Conservation (phyloP, 2,888 invertebrate species). For the Coleophora deauratella region DNA sequence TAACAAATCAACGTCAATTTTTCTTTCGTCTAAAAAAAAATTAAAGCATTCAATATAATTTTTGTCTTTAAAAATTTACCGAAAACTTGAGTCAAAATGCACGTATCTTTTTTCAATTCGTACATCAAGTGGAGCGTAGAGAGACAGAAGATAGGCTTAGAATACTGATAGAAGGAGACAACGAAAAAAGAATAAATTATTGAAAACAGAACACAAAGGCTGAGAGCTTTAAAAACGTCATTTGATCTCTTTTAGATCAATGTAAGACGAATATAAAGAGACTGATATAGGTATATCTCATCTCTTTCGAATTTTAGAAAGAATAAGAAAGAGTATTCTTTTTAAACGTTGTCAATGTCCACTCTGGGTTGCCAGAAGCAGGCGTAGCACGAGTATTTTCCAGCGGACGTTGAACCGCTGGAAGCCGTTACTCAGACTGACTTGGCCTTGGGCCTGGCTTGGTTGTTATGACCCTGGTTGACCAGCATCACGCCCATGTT, state of each 20-base stretch:
- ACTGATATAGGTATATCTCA: too few species aligned
- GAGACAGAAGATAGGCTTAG: slow-evolving; percentile 12
- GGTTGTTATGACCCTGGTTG: slow-evolving; percentile 70
- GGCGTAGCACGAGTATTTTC: slow-evolving; percentile 47
- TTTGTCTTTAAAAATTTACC: slow-evolving; percentile 12
- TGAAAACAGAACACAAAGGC: neutral
- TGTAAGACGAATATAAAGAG: too few species aligned
- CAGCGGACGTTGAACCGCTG: slow-evolving; percentile 56
- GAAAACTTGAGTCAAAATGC: slow-evolving; percentile 16
- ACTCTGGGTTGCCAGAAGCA: slow-evolving; percentile 53
- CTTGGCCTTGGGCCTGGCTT: slow-evolving; percentile 53
- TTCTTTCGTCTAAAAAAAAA: slow-evolving; percentile 16
- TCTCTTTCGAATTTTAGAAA: too few species aligned
- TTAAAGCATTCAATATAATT: slow-evolving; percentile 20
- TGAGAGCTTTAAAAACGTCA: neutral
- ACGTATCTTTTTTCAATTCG: slow-evolving; percentile 6
- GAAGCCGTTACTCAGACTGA: slow-evolving; percentile 58
- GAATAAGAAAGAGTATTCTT: neutral
- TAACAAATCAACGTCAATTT: slow-evolving; percentile 8
- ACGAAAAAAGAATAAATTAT: slow-evolving; percentile 1
- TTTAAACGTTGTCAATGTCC: slow-evolving; percentile 54
- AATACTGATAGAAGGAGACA: slow-evolving; percentile 9
- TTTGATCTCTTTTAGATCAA: too few species aligned
- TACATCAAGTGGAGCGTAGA: slow-evolving; percentile 9
- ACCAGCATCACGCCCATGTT: slow-evolving; percentile 79